Conservation (phyloP, 2,113 vertebrate species). For the Cynopterus brachyotis region DNA sequence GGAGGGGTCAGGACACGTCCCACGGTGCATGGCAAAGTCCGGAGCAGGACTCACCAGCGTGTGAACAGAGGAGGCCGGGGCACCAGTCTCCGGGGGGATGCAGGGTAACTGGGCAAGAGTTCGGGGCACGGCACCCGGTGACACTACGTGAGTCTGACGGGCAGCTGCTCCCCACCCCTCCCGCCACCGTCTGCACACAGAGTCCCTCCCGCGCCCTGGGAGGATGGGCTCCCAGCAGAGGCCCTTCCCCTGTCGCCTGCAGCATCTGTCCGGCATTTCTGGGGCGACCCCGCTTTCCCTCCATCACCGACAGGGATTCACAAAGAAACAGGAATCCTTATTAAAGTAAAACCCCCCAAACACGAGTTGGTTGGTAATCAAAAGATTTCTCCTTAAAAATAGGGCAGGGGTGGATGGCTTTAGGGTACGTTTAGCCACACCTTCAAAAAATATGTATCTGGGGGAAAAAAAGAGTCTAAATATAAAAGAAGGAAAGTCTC, state of each 20-base stretch:
- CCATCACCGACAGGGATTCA: not conserved
- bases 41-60: too few species aligned
- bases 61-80: too few species aligned
- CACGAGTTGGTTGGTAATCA: not conserved
- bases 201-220: accelerated
- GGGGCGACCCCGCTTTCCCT: not conserved
- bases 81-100: not conserved
- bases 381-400: not conserved
- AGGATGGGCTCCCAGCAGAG: not conserved
- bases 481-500: not conserved
- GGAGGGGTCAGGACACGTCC: not conserved
- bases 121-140: accelerated
- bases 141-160: not conserved
- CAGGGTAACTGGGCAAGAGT: not conserved
- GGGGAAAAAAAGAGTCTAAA: not conserved
- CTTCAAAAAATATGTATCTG: not conserved
- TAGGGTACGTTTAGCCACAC: not conserved
- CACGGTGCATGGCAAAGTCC: not conserved
- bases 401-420: not conserved
- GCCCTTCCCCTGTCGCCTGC: accelerated
- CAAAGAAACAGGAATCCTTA: not conserved
- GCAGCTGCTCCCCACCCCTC: accelerated
- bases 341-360: not conserved
- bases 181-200: too few species aligned
- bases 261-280: not conserved